Base-by-base conservation (phyloP, 2,797 vertebrate genomes). In the Acanthis flammea region DNA sequence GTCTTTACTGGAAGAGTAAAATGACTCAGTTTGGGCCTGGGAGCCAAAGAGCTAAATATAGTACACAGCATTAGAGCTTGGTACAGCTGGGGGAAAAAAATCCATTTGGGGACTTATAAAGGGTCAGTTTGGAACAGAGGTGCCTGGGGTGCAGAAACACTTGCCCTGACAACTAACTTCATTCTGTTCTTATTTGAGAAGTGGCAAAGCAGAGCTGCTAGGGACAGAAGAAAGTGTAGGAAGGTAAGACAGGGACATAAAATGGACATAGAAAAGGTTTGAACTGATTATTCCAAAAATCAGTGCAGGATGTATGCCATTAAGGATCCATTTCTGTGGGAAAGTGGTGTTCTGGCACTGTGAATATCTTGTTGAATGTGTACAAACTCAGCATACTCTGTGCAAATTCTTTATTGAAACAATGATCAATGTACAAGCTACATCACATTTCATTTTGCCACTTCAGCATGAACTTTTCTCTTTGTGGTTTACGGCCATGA, bases 321-420 rank as follows among this genome's bases (percentile, higher is more conserved):
- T 35, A 75, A 86, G 51, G 19, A 27, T 19, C 21, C 44, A 37
- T 31, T 53, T 39, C 39, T 44, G 16, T 65, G 50, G 28, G 30
- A 57, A 80, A 78, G 37, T 7, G 24, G 44, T 70, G 33, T 0
- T 65, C 39, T 25, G 60, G 67, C 41, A 66, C 25, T 66, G 37
- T 33, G 62, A 31, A 10, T 53, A 68, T 9, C 42, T 45, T 61
- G 73, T 83, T 77, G 57, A 94, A 62, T 27, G 37, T 73, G 50
- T 95, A 84, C 78, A 37, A 94, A 93, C 57, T 85, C 65, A 5
- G 30, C 62, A 94, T 42, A 86, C 39, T 87, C 60, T 96, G 97
- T 92, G 91, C 95, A 97, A 97, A 96, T 89, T 95, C 74, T 98
- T 98, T 98, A 98, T 98, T 98, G 97, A 97, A 97, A 97, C 96